Evolutionary conservation across 2,797 vertebrate species (phyloP), one percentile per base, ranked within the genome.

Genomic region (Crax fasciolata): DNA sequence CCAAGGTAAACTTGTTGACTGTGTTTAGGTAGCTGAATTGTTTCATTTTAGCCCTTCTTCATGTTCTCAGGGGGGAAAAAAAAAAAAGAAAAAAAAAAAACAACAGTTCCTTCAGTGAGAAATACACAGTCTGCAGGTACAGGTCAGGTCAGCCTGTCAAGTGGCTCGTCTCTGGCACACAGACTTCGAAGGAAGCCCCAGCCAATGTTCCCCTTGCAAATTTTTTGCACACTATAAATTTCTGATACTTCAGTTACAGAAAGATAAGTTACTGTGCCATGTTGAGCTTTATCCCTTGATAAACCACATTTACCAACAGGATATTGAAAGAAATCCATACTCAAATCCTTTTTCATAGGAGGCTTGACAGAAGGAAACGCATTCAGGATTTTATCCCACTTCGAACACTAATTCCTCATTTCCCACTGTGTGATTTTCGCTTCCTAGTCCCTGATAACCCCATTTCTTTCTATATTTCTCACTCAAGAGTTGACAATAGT

Each of bases 171-270:
- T 76, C 46, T 32, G 21, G 39, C 30, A 63, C 17, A 28, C 3
- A 32, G 49, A 57, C 57, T 88, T 90, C 57, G 58, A 72, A 35
- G 30, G 30, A 86, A 88, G 35, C 19, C 85, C 43, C 65, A 70
- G 44, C 10, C 28, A 1, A 48, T 59, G 16, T 3, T 66, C 6
- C 20, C 7, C 43, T 73, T 73, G 58, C 38, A 75, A 35, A 68
- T 4, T 11, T 20, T 73, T 78, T 84, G 32, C 51, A 24, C 8
- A 10, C 12, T 59, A 76, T 79, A 55, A 73, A 24, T 21, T 90
- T 77, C n/a, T 6, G 2, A 30, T 57, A 52, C 24, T 35, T 58
- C 28, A 63, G 8, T 43, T 74, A 38, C 13, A 74, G 65, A 91
- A 73, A 92, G n/a, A 39, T n/a, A 61, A 78, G 43, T 70, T 39